Percentiles rank a stretch among this genome's conserved stretches.
phyloP scores from a whole-genome alignment of 2,113 vertebrate species.

The Kryptolebias marmoratus region DNA sequence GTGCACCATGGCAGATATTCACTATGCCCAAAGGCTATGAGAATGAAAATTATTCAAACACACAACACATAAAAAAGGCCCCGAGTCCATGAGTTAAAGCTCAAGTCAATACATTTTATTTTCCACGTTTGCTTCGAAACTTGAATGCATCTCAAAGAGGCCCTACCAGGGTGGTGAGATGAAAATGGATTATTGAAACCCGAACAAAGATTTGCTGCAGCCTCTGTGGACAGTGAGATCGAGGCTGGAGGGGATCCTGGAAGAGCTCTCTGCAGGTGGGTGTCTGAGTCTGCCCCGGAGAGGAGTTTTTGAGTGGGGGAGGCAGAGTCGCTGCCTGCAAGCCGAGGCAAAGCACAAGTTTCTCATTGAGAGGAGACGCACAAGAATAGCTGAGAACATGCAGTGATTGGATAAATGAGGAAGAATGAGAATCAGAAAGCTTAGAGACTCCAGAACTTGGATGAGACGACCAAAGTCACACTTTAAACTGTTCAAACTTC shows the following conservation, averaged over 20 bases:
- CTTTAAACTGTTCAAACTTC: not conserved
- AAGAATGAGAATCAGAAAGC: not conserved
- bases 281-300: slow-evolving; percentile 7
- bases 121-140: not conserved
- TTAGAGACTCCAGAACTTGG: too few species aligned
- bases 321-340: not conserved
- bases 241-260: not conserved
- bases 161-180: not conserved
- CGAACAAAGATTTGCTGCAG: slow-evolving; percentile 4
- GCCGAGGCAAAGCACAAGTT: not conserved
- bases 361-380: not conserved
- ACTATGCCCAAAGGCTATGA: too few species aligned
- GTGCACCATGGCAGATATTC: not conserved
- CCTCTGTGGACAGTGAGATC: not conserved
- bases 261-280: slow-evolving; percentile 11
- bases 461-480: not conserved
- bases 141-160: not conserved
- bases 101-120: not conserved
- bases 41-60: not conserved
- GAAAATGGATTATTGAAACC: slow-evolving; percentile 1
- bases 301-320: not conserved
- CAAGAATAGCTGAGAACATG: not conserved
- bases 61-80: not conserved
- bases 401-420: not conserved
- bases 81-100: not conserved